Evolutionary conservation across 2,888 invertebrate genomes (phyloP).

Genomic region (Tetanocera ferruginea): DNA sequence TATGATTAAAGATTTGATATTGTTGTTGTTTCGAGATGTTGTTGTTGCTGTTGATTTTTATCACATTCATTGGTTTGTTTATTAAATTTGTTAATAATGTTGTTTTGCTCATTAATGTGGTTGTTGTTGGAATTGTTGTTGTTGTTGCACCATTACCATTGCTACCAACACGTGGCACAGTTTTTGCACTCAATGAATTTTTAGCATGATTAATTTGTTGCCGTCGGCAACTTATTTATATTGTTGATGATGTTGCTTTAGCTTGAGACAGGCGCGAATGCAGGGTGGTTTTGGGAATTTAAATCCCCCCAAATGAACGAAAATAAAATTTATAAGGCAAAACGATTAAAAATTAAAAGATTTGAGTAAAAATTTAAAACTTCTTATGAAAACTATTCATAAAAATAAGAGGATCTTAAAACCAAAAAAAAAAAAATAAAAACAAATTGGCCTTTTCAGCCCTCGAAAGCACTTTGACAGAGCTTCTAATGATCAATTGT

Average conservation of each 20-base stretch:
- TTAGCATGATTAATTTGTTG: conserved; percentile 15
- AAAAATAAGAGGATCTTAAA: no score
- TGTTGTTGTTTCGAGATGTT: conserved; percentile 24
- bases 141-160: conserved; percentile 22
- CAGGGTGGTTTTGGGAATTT: neutral
- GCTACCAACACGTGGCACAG: conserved; percentile 11
- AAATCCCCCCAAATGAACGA: no score
- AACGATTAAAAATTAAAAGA: no score
- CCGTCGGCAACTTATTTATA: neutral
- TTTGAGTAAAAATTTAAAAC: no score
- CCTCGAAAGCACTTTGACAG: no score
- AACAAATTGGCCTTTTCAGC: no score
- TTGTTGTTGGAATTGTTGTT: conserved; percentile 37
- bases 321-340: no score
- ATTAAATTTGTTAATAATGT: conserved; percentile 38
- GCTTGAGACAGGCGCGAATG: neutral
- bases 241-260: conserved; percentile 9
- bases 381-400: no score
- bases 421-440: no score
- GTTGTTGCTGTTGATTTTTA: conserved; percentile 17
- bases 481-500: no score
- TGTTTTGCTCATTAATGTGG: conserved; percentile 9
- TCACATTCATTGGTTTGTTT: conserved; percentile 44
- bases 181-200: conserved; percentile 21
- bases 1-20: conserved; percentile 31